Percentiles rank a stretch among this genome's conserved stretches.
Conservation (phyloP, 2,113 vertebrate genomes). For the Elaphurus davidianus region DNA sequence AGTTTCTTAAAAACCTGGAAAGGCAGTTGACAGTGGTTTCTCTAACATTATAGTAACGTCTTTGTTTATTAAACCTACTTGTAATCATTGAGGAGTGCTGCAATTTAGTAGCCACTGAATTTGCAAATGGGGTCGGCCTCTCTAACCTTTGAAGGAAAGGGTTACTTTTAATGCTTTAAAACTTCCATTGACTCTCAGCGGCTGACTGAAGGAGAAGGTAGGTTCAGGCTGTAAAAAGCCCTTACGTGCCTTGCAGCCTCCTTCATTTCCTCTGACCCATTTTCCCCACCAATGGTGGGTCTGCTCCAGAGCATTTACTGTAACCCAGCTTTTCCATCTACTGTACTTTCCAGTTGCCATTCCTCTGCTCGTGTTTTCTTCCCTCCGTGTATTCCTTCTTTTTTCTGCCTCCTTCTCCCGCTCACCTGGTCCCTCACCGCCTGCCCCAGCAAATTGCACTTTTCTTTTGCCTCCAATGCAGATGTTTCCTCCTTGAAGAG, state of each 20-base stretch:
- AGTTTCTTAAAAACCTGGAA: constrained; percentile 58
- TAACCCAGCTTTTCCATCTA: fast-evolving
- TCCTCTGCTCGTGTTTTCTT: not conserved
- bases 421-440: not conserved
- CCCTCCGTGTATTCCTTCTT: not conserved
- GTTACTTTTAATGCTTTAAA: constrained; percentile 42
- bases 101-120: not conserved
- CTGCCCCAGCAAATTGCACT: not conserved
- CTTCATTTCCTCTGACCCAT: not conserved
- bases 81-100: constrained; percentile 51
- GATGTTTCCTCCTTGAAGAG: not conserved
- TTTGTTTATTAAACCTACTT: constrained; percentile 66
- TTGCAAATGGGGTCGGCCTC: constrained; percentile 50
- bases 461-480: not conserved
- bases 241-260: not conserved
- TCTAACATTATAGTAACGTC: constrained; percentile 56
- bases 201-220: not conserved
- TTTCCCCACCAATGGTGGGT: fast-evolving
- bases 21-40: constrained; percentile 43
- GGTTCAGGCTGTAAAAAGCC: not conserved
- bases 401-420: not conserved
- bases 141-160: constrained; percentile 36
- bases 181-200: constrained; percentile 27
- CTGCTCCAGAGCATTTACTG: not conserved
- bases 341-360: not conserved